These are phyloP conservation scores for Diarsia mendica DNA, from an alignment of 2,888 invertebrate species.

Conservation along the genomic window DNA sequence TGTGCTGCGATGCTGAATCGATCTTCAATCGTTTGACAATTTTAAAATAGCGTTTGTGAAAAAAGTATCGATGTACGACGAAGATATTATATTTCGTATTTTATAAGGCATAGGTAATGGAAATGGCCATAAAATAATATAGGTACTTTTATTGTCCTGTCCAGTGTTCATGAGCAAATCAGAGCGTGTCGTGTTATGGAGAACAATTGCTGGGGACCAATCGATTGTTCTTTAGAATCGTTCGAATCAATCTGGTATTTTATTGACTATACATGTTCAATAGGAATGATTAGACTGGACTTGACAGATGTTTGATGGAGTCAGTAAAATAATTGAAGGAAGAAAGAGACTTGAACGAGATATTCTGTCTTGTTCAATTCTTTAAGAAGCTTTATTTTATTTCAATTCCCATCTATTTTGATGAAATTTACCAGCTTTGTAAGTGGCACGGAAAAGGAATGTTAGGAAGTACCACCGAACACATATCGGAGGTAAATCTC, in stretches of 20 bases:
- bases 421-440: background rate
- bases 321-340: background rate
- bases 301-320: background rate
- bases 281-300: background rate
- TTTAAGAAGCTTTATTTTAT: background rate
- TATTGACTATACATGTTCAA: constrained; percentile 15
- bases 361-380: background rate
- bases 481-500: background rate
- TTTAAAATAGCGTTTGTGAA: constrained; percentile 19
- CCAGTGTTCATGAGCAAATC: constrained; percentile 22
- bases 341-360: background rate
- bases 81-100: background rate
- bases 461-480: background rate
- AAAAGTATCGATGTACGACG: constrained; percentile 5
- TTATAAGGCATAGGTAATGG: no score
- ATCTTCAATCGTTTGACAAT: constrained; percentile 32
- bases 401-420: background rate
- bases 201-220: constrained; percentile 43
- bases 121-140: background rate
- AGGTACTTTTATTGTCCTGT: constrained; percentile 21
- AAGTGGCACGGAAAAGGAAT: background rate
- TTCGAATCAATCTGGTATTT: constrained; percentile 36
- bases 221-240: constrained; percentile 50
- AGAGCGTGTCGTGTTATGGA: constrained; percentile 43
- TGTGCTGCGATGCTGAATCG: constrained; percentile 34